Conservation (phyloP, 2,888 invertebrate species). For the Dasysyrphus tricinctus region DNA sequence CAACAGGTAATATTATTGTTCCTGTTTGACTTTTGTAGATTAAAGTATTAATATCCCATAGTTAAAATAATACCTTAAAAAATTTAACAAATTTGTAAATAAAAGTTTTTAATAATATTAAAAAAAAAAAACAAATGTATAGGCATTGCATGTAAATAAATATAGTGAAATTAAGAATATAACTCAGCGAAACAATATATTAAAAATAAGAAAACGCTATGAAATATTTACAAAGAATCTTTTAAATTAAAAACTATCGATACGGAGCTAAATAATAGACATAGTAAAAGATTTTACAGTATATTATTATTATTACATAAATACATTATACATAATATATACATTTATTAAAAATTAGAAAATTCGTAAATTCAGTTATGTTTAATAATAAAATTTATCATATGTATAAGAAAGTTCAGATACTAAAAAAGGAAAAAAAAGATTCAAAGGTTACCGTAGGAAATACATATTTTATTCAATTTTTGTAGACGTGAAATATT, state of each 20-base stretch:
- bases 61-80: slow-evolving; percentile 4
- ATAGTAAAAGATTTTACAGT: neutral
- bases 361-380: slow-evolving; percentile 14
- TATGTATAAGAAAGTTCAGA: neutral
- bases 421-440: neutral
- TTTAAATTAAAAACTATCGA: neutral
- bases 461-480: slow-evolving; percentile 20
- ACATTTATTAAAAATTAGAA: slow-evolving; percentile 16
- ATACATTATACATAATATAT: neutral
- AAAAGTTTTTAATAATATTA: neutral
- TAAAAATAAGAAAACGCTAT: slow-evolving; percentile 10
- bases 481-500: slow-evolving; percentile 44
- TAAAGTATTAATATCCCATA: slow-evolving; percentile 12
- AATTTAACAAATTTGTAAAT: slow-evolving; percentile 6
- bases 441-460: neutral
- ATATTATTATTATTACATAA: neutral
- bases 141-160: slow-evolving; percentile 4
- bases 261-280: slow-evolving; percentile 2
- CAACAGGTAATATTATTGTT: slow-evolving; percentile 22
- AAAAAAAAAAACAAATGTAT: neutral
- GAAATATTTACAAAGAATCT: slow-evolving; percentile 3
- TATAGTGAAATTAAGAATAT: neutral
- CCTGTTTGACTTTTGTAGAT: neutral
- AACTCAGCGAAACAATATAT: slow-evolving; percentile 19
- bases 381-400: neutral